Percentiles rank a stretch among this genome's conserved stretches.
phyloP scores from a whole-genome alignment of 2,888 invertebrate species.

The Hololepta plana region DNA sequence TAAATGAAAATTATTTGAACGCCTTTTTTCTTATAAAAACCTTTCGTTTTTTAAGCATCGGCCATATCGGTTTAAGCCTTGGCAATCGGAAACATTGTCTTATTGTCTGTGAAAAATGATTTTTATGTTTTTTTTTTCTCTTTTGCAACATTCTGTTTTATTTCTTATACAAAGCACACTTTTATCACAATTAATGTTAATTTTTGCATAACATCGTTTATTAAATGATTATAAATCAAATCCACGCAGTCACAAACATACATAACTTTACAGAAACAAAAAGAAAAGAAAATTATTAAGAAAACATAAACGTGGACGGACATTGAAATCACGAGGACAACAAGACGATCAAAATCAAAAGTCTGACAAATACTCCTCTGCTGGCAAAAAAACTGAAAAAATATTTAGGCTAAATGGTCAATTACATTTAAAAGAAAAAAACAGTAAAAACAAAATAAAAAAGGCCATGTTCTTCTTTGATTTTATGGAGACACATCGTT shows the following conservation, averaged over 20 bases:
- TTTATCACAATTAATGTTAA: too few relatives aligned
- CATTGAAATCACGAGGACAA: too few relatives aligned
- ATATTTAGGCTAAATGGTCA: slow-evolving; percentile 11
- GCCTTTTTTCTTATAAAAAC: slow-evolving; percentile 12
- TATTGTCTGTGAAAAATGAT: slow-evolving; percentile 13
- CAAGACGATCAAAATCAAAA: slow-evolving; percentile 12
- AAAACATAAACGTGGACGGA: too few relatives aligned
- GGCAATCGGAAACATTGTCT: too few relatives aligned
- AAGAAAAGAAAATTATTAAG: too few relatives aligned
- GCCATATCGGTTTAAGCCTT: slow-evolving; percentile 20
- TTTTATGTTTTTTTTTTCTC: too few relatives aligned
- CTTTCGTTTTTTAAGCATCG: slow-evolving; percentile 21
- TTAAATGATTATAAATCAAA: too few relatives aligned
- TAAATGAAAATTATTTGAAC: slow-evolving; percentile 4
- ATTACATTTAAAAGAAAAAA: slow-evolving; percentile 9
- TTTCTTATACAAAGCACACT: too few relatives aligned
- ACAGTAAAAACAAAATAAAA: slow-evolving; percentile 9
- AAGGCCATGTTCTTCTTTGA: slow-evolving; percentile 9
- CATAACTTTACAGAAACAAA: slow-evolving; percentile 8
- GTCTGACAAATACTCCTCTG: slow-evolving; percentile 15
- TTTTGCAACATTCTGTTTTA: too few relatives aligned
- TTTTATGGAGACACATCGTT: slow-evolving; percentile 22
- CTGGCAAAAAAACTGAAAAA: slow-evolving; percentile 17
- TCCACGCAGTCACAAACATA: too few relatives aligned
- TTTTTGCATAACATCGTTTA: too few relatives aligned